Evolutionary conservation across 2,113 vertebrate genomes (phyloP).

Genomic region (Lasiurus cinereus): DNA sequence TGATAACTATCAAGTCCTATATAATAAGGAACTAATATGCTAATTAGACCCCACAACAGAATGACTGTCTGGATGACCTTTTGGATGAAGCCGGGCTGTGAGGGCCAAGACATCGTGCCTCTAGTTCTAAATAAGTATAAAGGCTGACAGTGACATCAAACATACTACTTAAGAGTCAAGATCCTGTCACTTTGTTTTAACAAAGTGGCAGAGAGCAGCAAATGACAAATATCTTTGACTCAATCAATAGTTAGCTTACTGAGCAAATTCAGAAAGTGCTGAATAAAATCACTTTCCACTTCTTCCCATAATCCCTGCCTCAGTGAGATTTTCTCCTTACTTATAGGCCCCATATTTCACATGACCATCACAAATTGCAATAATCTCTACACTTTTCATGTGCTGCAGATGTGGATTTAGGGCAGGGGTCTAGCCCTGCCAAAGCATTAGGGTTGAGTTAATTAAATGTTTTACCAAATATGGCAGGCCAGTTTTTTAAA

Average conservation of each 20-base stretch:
- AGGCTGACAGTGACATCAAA: neutral
- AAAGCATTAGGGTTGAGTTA: no score
- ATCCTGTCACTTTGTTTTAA: constrained; percentile 4
- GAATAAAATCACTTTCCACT: constrained; percentile 29
- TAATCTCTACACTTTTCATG: neutral
- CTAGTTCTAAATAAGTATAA: constrained; percentile 35
- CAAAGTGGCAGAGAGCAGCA: neutral
- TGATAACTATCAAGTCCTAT: neutral
- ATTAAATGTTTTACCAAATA: no score
- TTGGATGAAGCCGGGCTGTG: no score
- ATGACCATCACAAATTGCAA: neutral
- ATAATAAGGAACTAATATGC: no score
- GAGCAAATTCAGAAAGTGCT: constrained; percentile 39
- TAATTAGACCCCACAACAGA: no score
- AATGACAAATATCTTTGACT: constrained; percentile 12
- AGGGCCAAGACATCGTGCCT: no score
- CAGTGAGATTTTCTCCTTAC: neutral
- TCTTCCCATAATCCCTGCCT: neutral
- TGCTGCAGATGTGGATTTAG: neutral
- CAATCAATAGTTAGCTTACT: neutral
- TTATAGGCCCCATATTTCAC: neutral
- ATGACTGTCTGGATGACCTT: no score
- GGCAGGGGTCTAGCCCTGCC: no score
- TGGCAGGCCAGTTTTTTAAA: no score
- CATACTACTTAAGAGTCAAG: neutral